A percentile compares a stretch with the other conserved stretches of the same genome.
These are phyloP conservation scores for Struthio camelus DNA, from an alignment of 2,113 vertebrate genomes.

Conservation along the genomic window DNA sequence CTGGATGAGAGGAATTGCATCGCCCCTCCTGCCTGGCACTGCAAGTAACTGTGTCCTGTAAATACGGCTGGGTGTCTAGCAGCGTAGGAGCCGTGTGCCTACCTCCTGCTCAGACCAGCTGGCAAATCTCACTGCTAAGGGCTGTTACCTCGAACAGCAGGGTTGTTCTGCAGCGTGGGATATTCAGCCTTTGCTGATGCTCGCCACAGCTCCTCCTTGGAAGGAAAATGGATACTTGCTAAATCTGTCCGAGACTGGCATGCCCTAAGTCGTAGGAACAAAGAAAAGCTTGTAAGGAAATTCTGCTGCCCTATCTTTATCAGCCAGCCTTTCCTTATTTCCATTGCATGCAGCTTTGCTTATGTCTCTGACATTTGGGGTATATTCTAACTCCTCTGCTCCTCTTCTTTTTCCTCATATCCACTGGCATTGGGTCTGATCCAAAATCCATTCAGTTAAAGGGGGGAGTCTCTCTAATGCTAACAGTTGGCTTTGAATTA, in stretches of 20 bases:
- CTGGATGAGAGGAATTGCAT: neutral
- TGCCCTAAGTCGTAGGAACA: conserved; percentile 18
- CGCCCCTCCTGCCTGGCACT: neutral
- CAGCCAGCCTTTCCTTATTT: conserved; percentile 29
- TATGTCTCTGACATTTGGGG: neutral
- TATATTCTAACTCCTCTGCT: neutral
- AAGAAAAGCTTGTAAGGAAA: conserved; percentile 14
- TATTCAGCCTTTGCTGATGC: neutral
- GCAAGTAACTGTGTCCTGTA: conserved; percentile 5
- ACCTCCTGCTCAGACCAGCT: neutral
- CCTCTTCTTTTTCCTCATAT: conserved; percentile 9
- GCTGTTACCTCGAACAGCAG: neutral
- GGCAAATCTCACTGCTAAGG: neutral
- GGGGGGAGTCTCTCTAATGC: neutral
- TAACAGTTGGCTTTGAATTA: neutral
- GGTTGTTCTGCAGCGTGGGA: neutral
- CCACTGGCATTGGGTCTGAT: neutral
- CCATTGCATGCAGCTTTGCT: neutral
- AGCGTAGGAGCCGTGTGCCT: neutral
- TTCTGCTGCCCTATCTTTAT: neutral
- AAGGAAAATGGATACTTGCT: conserved; percentile 8
- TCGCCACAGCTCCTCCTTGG: neutral
- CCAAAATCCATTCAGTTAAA: neutral
- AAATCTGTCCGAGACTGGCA: neutral
- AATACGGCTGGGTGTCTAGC: conserved; percentile 25